Evolutionary conservation across 1,140 invertebrate species (phyloP), one percentile per base, ranked within the genome.

Genomic region (Stenopsyche tienmushanensis): DNA sequence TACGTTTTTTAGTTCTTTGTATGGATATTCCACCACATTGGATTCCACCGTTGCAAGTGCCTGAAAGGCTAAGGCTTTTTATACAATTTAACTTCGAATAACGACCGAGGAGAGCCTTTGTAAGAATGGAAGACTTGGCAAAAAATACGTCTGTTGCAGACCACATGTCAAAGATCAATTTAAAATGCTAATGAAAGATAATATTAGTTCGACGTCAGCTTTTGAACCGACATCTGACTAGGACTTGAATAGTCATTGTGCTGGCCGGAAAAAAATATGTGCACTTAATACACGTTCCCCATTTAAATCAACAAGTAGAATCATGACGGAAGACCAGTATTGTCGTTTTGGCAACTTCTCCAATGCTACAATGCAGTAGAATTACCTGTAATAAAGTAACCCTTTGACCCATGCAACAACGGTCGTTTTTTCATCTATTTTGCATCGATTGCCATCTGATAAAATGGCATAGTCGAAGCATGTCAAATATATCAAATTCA

Each of bases 301-400:
- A 25, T 55, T 39, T 13, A 34, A 34, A 29, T 15, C 52, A 34
- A 20, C n/a, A 7, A n/a, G 52, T 34, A 15, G 52, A 25, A 55
- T 55, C 52, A 49, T 49, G 21, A 39, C 52, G 24, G n/a, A 55
- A 55, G 47, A 23, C 47, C 10, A 29, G 20, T 55, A 55, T 55
- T 15, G 39, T 55, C 25, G 10, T 55, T 55, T 39, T 34, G 26
- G 26, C 52, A 55, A 55, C 26, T 34, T 39, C 39, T 29, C 39
- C n/a, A 55, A 34, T 55, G 52, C 52, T 34, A 34, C 13, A 34
- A 34, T 34, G 13, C 5, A 34, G 5, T 5, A 34, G 13, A 34
- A 34, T 34, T 34, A 34, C 13, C 29, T 34, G 5, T 5, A 5
- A 34, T 34, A 34, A 13, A 13, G 29, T 34, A 34, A 7, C 13